Evolutionary conservation across 2,113 vertebrate genomes (phyloP), one percentile per base, ranked within the genome.

Genomic region (Rana temporaria): DNA sequence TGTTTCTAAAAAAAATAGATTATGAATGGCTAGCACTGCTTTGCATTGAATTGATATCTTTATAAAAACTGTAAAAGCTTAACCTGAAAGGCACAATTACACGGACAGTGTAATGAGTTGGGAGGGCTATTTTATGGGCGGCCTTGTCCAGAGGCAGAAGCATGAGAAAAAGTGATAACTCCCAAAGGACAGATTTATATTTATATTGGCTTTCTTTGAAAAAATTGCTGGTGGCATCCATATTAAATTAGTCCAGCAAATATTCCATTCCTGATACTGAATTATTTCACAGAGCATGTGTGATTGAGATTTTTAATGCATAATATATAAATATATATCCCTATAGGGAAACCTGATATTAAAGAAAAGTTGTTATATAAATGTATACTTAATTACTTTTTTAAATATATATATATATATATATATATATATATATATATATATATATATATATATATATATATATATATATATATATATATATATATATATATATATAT

Each of bases 181-280:
- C 48, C 56, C 62, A 74, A 18, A 56, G 26, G 70, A 56, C 42
- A 65, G 69, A 65, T 69, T 65, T 65, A 65, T 82, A 82, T 70
- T n/a, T n/a, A n/a, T n/a, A n/a, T n/a, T n/a, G n/a, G n/a, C n/a
- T n/a, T 60, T 22, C 79, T 65, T 64, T 48, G 62, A 22, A 82
- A 65, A 64, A 1, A 71, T 65, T 72, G 68, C 79, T 81, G 64
- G 60, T 66, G 66, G 79, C 70, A 82, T 63, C 70, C 79, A 82
- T 74, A 74, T 74, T 82, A 66, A 82, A 82, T 82, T 26, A 81
- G 48, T 22, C 24, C 30, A 12, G 52, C 38, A 82, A 19, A 73
- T 64, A 74, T 82, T 48, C 52, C 57, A 60, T 71, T 55, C 48
- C 48, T 63, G 69, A 72, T n/a, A 73, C 19, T 48, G 60, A 65